Evolutionary conservation across 2,888 invertebrate species (phyloP), one percentile per base, ranked within the genome.

Genomic region (Ochropleura plecta): DNA sequence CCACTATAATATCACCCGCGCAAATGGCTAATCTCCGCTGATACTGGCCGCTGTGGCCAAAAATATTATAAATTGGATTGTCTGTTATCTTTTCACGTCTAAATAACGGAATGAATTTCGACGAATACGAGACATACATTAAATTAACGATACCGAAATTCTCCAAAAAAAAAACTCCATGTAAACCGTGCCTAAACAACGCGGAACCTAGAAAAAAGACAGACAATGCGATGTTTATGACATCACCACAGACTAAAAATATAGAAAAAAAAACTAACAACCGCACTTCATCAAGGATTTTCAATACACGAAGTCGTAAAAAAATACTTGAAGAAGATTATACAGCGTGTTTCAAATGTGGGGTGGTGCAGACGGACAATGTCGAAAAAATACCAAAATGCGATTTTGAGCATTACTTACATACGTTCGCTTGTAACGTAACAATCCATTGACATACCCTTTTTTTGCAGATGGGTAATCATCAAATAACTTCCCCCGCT

Each of bases 231-330:
- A 57, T 51, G n/a, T 42, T 68, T 73, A 82, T 82, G 81, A 81
- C 69, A 81, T 82, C 84, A 82, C 68, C 57, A 69, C 40, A 65
- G 53, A 49, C 57, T 64, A 57, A 53, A 79, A 66, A 67, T 14
- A 16, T n/a, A 40, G 4, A 70, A 64, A 80, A 80, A 70, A 70
- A 65, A 65, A n/a, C 51, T 40, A 6, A 16, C 57, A 57, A 80
- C 53, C 69, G 53, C 66, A 79, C 69, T 67, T 46, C 44, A 79
- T 71, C 80, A 82, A 82, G 81, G 84, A 84, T 84, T 59, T 71
- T 66, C 48, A 66, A 76, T 71, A 69, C 81, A 82, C 84, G 81
- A 74, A 55, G 71, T n/a, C 16, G 30, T 59, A 16, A 78, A 79
- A 62, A 68, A 62, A 59, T 30, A 30, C 48, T 51, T 48, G 3